A percentile compares a stretch with the other conserved stretches of the same genome.
Conservation (phyloP, 2,797 vertebrate genomes). For the Vespertilio murinus region DNA sequence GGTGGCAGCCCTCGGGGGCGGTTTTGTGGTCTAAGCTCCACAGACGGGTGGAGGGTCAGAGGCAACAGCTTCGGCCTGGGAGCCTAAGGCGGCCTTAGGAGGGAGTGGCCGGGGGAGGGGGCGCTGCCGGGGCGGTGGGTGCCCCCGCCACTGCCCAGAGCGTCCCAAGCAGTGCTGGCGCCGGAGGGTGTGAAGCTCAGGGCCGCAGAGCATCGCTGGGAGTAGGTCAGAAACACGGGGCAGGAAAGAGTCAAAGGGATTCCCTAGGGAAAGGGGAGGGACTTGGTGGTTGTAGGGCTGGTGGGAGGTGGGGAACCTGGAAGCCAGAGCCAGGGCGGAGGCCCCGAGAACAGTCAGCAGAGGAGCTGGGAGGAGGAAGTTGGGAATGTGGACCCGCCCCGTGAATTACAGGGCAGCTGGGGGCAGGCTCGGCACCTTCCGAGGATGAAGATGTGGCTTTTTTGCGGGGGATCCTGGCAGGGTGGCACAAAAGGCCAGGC, state of each 20-base stretch:
- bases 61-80: background rate
- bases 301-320: background rate
- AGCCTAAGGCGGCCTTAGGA: background rate
- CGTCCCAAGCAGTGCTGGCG: background rate
- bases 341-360: background rate
- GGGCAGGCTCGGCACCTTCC: background rate
- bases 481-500: too few relatives aligned
- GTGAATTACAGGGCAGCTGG: background rate
- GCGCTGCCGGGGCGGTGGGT: too few relatives aligned
- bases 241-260: background rate
- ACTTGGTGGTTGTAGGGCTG: background rate
- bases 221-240: background rate
- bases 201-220: background rate
- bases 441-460: background rate
- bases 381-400: slow-evolving; percentile 17
- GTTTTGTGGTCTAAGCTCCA: background rate
- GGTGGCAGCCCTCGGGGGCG: background rate
- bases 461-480: background rate
- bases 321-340: background rate
- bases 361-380: background rate
- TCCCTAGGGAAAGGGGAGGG: background rate
- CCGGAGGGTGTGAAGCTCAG: background rate
- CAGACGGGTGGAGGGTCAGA: background rate
- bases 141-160: rapidly evolving
- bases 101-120: rapidly evolving